Evolutionary conservation across 2,113 vertebrate species (phyloP).

Genomic region (Prinia subflava): DNA sequence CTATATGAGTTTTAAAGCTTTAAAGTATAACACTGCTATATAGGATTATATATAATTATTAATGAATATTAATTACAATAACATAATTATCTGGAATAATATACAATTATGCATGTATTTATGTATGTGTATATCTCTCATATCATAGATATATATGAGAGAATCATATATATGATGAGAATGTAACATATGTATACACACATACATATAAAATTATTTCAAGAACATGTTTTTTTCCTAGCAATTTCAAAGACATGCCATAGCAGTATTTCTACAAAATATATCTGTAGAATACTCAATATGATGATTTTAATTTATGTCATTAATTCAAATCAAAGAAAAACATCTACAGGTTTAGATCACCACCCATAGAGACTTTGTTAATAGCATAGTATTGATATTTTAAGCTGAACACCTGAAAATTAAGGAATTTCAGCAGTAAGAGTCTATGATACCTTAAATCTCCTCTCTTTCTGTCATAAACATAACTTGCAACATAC

Average conservation of each 20-base stretch:
- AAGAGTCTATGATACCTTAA: neutral
- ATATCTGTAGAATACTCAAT: neutral
- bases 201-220: neutral
- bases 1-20: neutral
- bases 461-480: neutral
- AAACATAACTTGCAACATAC: neutral
- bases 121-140: accelerated
- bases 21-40: neutral
- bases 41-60: too few species aligned
- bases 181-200: neutral
- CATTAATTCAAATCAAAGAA: neutral
- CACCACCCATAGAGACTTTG: neutral
- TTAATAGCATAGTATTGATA: neutral
- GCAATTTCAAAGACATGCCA: neutral
- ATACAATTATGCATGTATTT: neutral
- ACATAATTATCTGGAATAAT: neutral
- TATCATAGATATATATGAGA: too few species aligned
- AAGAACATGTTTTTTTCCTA: neutral
- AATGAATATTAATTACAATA: neutral
- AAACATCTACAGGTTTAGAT: neutral
- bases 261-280: neutral
- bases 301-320: neutral
- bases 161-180: accelerated
- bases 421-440: neutral
- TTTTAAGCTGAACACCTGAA: neutral